Evolutionary conservation across 1,140 invertebrate species (phyloP).

Genomic region (Lutraria rhynchaena): DNA sequence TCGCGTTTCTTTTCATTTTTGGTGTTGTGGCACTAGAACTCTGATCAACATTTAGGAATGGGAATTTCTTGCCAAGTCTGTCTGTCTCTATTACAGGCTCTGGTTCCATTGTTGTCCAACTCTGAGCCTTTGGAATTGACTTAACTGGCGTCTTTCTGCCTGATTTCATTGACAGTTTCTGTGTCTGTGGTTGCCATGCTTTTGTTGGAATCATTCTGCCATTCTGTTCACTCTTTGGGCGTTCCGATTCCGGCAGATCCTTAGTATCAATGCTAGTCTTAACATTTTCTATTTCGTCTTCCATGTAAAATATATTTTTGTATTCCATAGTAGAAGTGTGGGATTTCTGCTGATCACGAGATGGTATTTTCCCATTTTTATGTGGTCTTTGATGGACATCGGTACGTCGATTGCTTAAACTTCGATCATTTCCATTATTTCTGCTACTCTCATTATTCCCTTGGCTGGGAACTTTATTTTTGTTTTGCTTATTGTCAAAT

Average conservation of each 20-base stretch:
- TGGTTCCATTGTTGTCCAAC: constrained; percentile 17
- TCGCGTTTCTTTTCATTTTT: not conserved
- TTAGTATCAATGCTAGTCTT: not conserved
- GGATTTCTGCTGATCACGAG: not conserved
- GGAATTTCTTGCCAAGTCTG: constrained; percentile 46
- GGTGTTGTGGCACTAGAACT: not conserved
- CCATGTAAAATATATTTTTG: constrained; percentile 8
- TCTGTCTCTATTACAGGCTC: constrained; percentile 41
- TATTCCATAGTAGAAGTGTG: not conserved
- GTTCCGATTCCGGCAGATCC: not conserved
- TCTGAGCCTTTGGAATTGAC: constrained; percentile 1
- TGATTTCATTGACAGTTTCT: not conserved
- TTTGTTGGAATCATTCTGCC: not conserved
- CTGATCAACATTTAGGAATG: constrained; percentile 27
- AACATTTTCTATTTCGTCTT: constrained; percentile 8
- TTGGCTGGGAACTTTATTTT: too few species aligned
- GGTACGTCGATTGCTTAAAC: too few species aligned
- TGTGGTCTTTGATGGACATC: too few species aligned
- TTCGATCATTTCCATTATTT: too few species aligned
- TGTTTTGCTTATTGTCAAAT: too few species aligned
- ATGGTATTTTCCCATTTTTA: not conserved
- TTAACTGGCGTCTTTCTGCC: constrained; percentile 14
- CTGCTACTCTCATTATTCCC: too few species aligned
- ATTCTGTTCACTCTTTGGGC: not conserved
- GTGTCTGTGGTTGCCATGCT: not conserved